phyloP scores from a whole-genome alignment of 2,888 invertebrate species.

The Noctua janthina region DNA sequence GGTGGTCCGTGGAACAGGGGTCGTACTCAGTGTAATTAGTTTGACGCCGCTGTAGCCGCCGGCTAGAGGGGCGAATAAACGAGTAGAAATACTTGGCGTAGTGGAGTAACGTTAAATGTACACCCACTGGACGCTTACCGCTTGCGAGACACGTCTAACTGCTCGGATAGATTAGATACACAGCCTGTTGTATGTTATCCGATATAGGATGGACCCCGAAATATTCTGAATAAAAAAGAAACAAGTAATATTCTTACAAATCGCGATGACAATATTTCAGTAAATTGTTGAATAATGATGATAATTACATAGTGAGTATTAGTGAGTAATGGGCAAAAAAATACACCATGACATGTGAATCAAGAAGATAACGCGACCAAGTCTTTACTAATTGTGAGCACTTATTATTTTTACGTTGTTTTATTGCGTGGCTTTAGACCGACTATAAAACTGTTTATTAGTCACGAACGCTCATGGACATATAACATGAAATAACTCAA shows the following conservation, averaged over 20 bases:
- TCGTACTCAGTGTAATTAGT: slow-evolving; percentile 86
- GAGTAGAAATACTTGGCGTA: slow-evolving; percentile 65
- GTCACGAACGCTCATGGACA: slow-evolving; percentile 78
- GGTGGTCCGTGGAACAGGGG: slow-evolving; percentile 80
- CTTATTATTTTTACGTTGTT: slow-evolving; percentile 76
- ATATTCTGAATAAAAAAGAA: neutral
- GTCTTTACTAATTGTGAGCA: slow-evolving; percentile 66
- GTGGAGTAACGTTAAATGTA: slow-evolving; percentile 75
- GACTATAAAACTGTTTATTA: slow-evolving; percentile 82
- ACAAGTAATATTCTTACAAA: slow-evolving; percentile 46
- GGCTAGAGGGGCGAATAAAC: slow-evolving; percentile 80
- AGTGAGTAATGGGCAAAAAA: slow-evolving; percentile 21
- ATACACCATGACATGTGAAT: slow-evolving; percentile 60
- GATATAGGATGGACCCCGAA: neutral
- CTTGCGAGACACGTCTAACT: slow-evolving; percentile 11
- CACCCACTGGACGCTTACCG: slow-evolving; percentile 34
- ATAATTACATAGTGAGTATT: slow-evolving; percentile 18
- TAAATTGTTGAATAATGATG: slow-evolving; percentile 42
- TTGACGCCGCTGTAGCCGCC: slow-evolving; percentile 80
- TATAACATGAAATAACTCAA: slow-evolving; percentile 77
- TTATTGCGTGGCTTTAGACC: slow-evolving; percentile 77
- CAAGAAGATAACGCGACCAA: slow-evolving; percentile 66
- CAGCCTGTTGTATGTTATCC: slow-evolving; percentile 31
- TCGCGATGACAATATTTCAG: neutral
- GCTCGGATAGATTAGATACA: slow-evolving; percentile 18